Percentiles rank a stretch among this genome's conserved stretches.
These are phyloP conservation scores for Gymnarchus niloticus DNA, from an alignment of 2,113 vertebrate genomes.

Conservation along the genomic window DNA sequence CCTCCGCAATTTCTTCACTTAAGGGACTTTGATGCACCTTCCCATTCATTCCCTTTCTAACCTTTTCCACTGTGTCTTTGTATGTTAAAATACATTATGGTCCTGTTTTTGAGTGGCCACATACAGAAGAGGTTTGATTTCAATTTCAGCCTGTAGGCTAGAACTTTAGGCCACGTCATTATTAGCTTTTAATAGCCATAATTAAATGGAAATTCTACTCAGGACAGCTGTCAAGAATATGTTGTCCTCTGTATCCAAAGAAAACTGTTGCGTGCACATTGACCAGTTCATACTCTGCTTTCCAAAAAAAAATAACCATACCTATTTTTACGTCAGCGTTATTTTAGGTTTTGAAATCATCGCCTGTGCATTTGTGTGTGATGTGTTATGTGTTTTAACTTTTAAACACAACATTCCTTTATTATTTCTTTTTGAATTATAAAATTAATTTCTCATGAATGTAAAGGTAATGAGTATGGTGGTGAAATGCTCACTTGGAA, in stretches of 20 bases:
- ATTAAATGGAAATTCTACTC: background rate
- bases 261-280: background rate
- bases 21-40: conserved; percentile 16
- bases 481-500: too few relatives aligned
- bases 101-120: background rate
- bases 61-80: background rate
- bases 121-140: background rate
- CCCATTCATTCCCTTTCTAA: background rate
- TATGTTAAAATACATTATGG: background rate
- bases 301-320: background rate
- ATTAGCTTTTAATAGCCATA: background rate
- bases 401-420: too few relatives aligned
- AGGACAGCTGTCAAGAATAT: background rate
- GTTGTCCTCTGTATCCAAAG: background rate
- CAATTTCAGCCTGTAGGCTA: background rate
- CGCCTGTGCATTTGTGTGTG: too few relatives aligned
- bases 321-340: background rate
- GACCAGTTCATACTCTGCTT: background rate
- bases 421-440: too few relatives aligned
- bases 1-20: conserved; percentile 23
- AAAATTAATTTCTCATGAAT: too few relatives aligned
- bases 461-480: too few relatives aligned
- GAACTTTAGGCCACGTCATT: background rate
- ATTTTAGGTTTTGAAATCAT: too few relatives aligned
- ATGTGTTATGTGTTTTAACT: too few relatives aligned